Base-by-base conservation (phyloP, 2,113 vertebrate genomes). In the Condylura cristata region DNA sequence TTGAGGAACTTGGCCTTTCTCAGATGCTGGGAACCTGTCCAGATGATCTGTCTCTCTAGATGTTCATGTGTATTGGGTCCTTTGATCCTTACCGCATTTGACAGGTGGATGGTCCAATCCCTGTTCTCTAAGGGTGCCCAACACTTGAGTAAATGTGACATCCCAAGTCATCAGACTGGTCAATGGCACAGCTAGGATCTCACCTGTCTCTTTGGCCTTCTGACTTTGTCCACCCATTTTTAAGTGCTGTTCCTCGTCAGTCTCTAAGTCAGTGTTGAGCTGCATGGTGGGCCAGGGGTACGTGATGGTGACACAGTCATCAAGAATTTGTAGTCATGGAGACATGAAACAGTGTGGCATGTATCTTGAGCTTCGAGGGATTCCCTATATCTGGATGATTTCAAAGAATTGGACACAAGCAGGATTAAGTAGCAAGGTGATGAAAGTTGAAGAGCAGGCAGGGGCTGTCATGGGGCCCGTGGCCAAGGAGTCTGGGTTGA, bases 301-400 rank as follows among this genome's bases (percentile, higher is more conserved):
- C 51, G 37, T 12, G 22, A 16, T 28, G 11, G 5, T 8, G 41
- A 34, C 0, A 0, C 51, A 58, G 20, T 37, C 22, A 7, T 24
- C 8, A 26, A 89, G 58, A 28, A 70, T 60, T 82, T 51, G 44
- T 70, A 81, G 28, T 37, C 66, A 51, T 0, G 4, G 32, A 72
- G n/a, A 37, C 11, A 1, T 9, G 9, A 34, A 13, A 32, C 5
- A 16, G 10, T 6, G 2, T 10, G 9, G 8, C 2, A 4, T 70
- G 8, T 12, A 14, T 1, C 56, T 24, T 30, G 32, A 28, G 48
- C 32, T 12, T 46, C 12, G 24, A 28, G 58, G 32, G 20, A 1
- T n/a, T 80, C 32, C n/a, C 13, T 74, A 2, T 6, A 16, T 12
- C 68, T 20, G 2, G 86, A 10, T 12, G 16, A 34, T 76, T 39